Evolutionary conservation across 2,888 invertebrate genomes (phyloP), one percentile per base, ranked within the genome.

Genomic region (Petrophora chlorosata): DNA sequence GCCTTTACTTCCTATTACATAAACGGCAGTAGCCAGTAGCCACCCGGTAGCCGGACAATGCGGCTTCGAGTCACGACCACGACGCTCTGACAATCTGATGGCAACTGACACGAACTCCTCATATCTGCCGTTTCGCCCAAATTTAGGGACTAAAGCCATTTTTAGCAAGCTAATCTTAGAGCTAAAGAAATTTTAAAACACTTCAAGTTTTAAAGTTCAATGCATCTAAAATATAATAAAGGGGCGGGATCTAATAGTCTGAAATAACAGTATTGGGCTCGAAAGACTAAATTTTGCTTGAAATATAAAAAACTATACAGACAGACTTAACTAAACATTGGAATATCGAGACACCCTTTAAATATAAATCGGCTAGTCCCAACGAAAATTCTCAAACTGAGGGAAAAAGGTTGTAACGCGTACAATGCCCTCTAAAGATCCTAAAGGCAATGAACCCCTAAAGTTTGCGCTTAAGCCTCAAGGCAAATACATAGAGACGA

Each of bases 71-170:
- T 57, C 63, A 64, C 61, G 48, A 61, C 53, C 61, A 64, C 59
- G 46, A 61, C 53, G 32, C 30, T 23, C 26, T 30, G 22, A 42
- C 54, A 47, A 64, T 66, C 67, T 59, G 65, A 69, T 69, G 43
- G 51, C 41, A 44, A 25, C 53, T 17, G 22, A 53, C 59, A 66
- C 61, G 60, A 68, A 53, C 50, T 63, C 33, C 56, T 57, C 57
- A 63, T 61, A 58, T 61, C 45, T 49, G 10, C 59, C 51, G 46
- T 59, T 53, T 59, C 51, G 39, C 54, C 26, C 25, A 13, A 53
- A 55, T 55, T 48, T 41, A 55, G 38, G 36, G 51, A 56, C 19
- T 14, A n/a, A n/a, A n/a, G n/a, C n/a, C n/a, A n/a, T n/a, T n/a
- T n/a, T n/a, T n/a, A n/a, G n/a, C n/a, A n/a, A n/a, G n/a, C n/a